These are phyloP conservation scores for Ectemnius continuus DNA, from an alignment of 2,888 invertebrate genomes.

Conservation along the genomic window DNA sequence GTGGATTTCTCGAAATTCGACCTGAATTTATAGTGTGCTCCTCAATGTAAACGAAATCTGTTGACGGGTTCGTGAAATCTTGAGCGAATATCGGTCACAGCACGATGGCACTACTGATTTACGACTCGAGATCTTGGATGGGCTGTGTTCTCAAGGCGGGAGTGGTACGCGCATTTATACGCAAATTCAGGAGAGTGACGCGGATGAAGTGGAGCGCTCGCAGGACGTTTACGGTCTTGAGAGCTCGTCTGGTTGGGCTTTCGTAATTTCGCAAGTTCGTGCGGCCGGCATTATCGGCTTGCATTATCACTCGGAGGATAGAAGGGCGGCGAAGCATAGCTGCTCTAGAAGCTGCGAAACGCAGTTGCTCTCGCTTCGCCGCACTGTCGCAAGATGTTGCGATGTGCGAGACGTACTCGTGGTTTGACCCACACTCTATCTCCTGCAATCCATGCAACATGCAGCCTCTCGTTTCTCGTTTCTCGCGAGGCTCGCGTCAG, in stretches of 20 bases:
- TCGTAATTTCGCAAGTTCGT: slow-evolving; percentile 5
- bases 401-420: slow-evolving; percentile 13
- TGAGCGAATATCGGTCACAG: no score
- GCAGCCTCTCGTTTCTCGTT: no score
- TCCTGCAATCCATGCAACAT: no score
- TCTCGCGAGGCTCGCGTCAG: no score
- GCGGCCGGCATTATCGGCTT: not conserved
- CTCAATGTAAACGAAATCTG: not conserved
- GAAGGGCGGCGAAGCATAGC: not conserved
- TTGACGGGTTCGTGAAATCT: no score
- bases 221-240: not conserved
- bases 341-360: not conserved
- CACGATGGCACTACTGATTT: not conserved
- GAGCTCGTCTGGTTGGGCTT: not conserved
- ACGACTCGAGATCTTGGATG: not conserved
- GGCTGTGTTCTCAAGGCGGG: not conserved
- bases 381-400: slow-evolving; percentile 20
- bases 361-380: slow-evolving; percentile 2
- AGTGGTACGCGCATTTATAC: not conserved
- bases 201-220: not conserved
- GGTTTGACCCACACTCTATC: not conserved
- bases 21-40: not conserved
- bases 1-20: not conserved
- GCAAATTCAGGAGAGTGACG: not conserved
- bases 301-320: not conserved